Conservation (phyloP, 2,797 vertebrate species). For the Scyliorhinus canicula region DNA sequence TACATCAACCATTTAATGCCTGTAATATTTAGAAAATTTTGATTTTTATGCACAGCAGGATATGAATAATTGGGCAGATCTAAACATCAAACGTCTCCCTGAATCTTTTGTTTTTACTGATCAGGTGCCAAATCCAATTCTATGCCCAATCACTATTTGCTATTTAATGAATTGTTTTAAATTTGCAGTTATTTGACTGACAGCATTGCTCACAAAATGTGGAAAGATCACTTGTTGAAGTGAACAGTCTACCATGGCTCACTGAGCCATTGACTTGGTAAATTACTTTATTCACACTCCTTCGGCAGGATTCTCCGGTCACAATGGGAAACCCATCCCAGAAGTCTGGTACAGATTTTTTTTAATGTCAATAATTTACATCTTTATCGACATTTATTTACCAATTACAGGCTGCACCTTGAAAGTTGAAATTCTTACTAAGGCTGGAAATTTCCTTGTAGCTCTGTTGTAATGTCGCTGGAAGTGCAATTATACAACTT, state of each 20-base stretch:
- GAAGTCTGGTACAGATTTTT: background rate
- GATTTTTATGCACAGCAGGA: background rate
- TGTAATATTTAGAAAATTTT: background rate
- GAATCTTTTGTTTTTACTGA: background rate
- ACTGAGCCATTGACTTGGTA: background rate
- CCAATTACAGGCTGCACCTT: background rate
- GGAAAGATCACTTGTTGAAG: background rate
- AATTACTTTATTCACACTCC: background rate
- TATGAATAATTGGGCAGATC: background rate
- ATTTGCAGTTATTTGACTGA: background rate
- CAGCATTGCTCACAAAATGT: background rate
- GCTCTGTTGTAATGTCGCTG: background rate
- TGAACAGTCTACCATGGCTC: background rate
- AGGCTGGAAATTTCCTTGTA: background rate
- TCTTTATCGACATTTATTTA: background rate
- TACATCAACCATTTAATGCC: background rate
- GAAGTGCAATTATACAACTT: background rate
- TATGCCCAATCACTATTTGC: background rate
- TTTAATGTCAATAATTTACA: background rate
- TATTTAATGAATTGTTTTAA: background rate
- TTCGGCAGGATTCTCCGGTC: no score
- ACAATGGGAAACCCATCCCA: no score
- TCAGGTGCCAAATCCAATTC: background rate
- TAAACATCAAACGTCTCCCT: background rate
- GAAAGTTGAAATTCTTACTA: background rate